A percentile compares a stretch with the other conserved stretches of the same genome.
phyloP scores from a whole-genome alignment of 2,113 vertebrate species.

The Scartelaos histophorus region DNA sequence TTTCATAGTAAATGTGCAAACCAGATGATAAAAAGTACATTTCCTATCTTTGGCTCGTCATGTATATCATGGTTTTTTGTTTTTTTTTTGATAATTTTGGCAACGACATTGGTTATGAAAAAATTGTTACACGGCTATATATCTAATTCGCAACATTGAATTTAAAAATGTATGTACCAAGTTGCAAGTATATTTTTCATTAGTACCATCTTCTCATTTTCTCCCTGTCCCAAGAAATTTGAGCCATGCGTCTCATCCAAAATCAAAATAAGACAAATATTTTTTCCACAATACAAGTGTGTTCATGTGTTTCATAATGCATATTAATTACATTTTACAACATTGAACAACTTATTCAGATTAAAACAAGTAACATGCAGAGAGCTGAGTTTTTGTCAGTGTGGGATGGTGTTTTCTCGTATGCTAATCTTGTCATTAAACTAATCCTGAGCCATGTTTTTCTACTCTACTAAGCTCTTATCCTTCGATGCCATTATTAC shows the following conservation, averaged over 20 bases:
- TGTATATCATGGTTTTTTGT: too few species aligned
- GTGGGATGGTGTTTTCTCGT: slow-evolving; percentile 15
- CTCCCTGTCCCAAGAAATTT: too few species aligned
- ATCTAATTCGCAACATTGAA: too few species aligned
- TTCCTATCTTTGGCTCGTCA: too few species aligned
- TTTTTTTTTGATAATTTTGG: too few species aligned
- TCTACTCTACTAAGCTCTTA: slow-evolving; percentile 10
- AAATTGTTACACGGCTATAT: too few species aligned
- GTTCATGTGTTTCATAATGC: background rate
- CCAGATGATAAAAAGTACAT: too few species aligned
- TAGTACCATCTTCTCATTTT: background rate
- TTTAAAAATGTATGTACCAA: background rate
- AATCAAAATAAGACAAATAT: background rate
- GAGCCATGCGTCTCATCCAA: background rate
- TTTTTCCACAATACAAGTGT: background rate
- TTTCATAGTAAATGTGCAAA: too few species aligned
- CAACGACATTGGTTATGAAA: too few species aligned
- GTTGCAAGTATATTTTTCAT: background rate
- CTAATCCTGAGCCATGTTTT: slow-evolving; percentile 49
- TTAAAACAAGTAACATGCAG: slow-evolving; percentile 10
- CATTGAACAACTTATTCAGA: background rate
- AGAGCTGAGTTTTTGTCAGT: slow-evolving; percentile 37
- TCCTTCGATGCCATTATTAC: slow-evolving; percentile 18
- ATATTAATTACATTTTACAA: background rate
- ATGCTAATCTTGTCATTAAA: slow-evolving; percentile 35